Evolutionary conservation across 2,113 vertebrate species (phyloP).

Genomic region (Oncorhynchus clarkii): DNA sequence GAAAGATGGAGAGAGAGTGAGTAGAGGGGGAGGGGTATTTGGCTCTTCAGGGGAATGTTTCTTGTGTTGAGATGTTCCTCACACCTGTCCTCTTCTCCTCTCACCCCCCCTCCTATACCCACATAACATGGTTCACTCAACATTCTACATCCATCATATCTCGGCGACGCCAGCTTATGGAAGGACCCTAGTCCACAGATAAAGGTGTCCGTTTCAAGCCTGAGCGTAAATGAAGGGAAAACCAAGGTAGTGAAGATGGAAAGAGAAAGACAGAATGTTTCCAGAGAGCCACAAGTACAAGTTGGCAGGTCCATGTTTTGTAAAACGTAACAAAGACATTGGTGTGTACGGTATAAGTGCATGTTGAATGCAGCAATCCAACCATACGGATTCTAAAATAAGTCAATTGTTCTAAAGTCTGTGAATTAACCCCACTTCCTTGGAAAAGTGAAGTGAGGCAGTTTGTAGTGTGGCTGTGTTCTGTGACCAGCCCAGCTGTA

Average conservation of each 20-base stretch:
- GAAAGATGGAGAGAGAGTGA: constrained; percentile 17
- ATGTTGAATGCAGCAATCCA: constrained; percentile 52
- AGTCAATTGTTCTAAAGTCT: constrained; percentile 22
- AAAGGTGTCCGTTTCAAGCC: constrained; percentile 23
- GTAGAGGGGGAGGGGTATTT: background rate
- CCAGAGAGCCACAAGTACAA: constrained; percentile 24
- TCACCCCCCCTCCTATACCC: constrained; percentile 35
- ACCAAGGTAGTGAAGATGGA: background rate
- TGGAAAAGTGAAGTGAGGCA: constrained; percentile 62
- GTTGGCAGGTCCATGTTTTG: constrained; percentile 38
- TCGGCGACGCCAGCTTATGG: constrained; percentile 12
- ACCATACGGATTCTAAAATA: constrained; percentile 47
- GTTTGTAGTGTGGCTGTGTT: constrained; percentile 58
- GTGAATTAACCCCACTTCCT: constrained; percentile 33
- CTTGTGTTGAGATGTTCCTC: constrained; percentile 42
- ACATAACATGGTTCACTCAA: constrained; percentile 27
- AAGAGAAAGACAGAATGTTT: constrained; percentile 23
- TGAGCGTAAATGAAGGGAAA: background rate
- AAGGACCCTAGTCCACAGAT: constrained; percentile 21
- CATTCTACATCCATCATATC: constrained; percentile 27
- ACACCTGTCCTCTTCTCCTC: constrained; percentile 15
- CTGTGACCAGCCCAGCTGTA: constrained; percentile 61
- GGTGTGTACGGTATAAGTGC: constrained; percentile 52
- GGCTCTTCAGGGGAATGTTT: constrained; percentile 51
- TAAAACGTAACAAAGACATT: constrained; percentile 29